phyloP scores from a whole-genome alignment of 1,140 invertebrate genomes.

The Bombus impatiens region DNA sequence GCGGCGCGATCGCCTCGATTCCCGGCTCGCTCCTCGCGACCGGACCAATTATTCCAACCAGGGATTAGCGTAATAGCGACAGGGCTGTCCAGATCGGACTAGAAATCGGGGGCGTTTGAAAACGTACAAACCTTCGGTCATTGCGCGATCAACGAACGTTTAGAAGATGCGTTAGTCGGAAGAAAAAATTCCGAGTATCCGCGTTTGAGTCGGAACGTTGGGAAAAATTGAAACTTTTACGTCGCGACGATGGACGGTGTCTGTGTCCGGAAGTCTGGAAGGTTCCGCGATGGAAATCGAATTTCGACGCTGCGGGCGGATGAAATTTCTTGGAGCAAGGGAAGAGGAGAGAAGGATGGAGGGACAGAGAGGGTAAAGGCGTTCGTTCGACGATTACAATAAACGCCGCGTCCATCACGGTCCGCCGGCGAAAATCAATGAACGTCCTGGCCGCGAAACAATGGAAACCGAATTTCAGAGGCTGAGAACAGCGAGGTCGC shows the following conservation, averaged over 20 bases:
- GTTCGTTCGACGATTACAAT: conserved; percentile 48
- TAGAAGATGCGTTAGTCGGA: too few relatives aligned
- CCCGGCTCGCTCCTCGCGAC: not conserved
- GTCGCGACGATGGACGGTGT: not conserved
- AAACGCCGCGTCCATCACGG: conserved; percentile 52
- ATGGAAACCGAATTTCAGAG: conserved; percentile 46
- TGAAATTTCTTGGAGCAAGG: conserved; percentile 37
- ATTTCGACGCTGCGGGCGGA: conserved; percentile 37
- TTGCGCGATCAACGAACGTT: too few relatives aligned
- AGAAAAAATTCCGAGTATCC: too few relatives aligned
- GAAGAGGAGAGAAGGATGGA: not conserved
- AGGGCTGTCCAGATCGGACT: not conserved
- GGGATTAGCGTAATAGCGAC: conserved; percentile 37
- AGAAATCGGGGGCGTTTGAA: not conserved
- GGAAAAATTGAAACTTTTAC: not conserved
- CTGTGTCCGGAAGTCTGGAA: not conserved
- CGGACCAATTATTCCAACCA: conserved; percentile 14
- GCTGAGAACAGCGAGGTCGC: not conserved
- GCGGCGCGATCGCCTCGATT: conserved; percentile 16
- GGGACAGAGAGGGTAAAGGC: conserved; percentile 10
- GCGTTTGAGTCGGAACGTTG: too few relatives aligned
- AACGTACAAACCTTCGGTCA: not conserved
- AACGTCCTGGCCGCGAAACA: conserved; percentile 45
- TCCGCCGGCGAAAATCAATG: conserved; percentile 49
- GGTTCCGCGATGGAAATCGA: conserved; percentile 40